Base-by-base conservation (phyloP, 2,113 vertebrate species). In the Clarias magur region DNA sequence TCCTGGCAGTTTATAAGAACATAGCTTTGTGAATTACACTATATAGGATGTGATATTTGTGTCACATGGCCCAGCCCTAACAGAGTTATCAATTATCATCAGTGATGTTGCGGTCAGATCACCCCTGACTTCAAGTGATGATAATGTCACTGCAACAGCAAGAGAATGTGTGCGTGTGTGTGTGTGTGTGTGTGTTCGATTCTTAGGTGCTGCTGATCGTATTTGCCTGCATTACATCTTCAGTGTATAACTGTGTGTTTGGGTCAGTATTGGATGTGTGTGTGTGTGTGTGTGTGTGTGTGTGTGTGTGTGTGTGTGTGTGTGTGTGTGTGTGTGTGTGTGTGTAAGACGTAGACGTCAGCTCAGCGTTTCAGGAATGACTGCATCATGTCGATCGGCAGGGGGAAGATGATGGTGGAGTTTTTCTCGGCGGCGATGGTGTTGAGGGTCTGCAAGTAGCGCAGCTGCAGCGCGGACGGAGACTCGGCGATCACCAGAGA, bases 391-490 rank as follows among this genome's bases (percentile, higher is more conserved):
- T 98, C 97, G 48, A 99, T 93, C 65, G 97, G 97, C 93, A 99
- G 92, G 0, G 97, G 97, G 94, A 99, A 99, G 91, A 98, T 91
- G 56, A 99, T 98, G 70, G 97, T 99, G 84, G 97, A 98, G 91
- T 97, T 98, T 88, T 99, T 97, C 91, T 98, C 97, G 0, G 96
- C 95, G 0, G 96, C 96, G 4, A 99, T 99, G 91, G 96, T 97
- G 94, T 94, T 97, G 89, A 97, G 94, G 19, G 97, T 98, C 95
- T 98, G 97, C 59, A 99, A 94, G 89, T 98, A 99, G 2, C 96
- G 97, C 21, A 99, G 96, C 95, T 99, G 97, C 54, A 99, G 96
- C 48, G 96, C 97, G 0, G 96, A 96, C 0, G 98, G 98, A 6
- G 97, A 97, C 91, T 99, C 97, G 0, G 96, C 94, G 81, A 99